Conservation (phyloP, 1,140 invertebrate genomes). For the Macrosteles quadrilineatus region DNA sequence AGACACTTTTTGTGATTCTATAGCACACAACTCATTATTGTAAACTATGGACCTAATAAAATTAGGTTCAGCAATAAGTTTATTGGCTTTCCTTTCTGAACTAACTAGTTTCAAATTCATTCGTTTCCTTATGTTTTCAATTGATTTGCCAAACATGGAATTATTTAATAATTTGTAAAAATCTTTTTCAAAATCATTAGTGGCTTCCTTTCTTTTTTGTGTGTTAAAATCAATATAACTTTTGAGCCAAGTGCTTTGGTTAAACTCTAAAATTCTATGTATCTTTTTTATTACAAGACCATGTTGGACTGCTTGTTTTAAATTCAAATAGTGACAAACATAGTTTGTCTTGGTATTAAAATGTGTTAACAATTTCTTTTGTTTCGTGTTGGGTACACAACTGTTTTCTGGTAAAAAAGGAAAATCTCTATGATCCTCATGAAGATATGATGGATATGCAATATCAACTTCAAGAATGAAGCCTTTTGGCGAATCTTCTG, state of each 20-base stretch:
- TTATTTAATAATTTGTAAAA: constrained; percentile 50
- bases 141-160: constrained; percentile 46
- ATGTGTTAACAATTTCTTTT: constrained; percentile 34
- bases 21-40: constrained; percentile 33
- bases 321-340: constrained; percentile 45
- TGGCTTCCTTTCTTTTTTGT: constrained; percentile 42
- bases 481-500: constrained; percentile 49
- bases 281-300: constrained; percentile 47
- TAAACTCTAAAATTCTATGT: constrained; percentile 46
- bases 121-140: constrained; percentile 48
- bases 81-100: constrained; percentile 40
- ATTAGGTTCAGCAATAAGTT: constrained; percentile 30
- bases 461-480: constrained; percentile 56
- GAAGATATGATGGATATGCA: constrained; percentile 49
- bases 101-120: constrained; percentile 42
- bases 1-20: constrained; percentile 18
- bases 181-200: constrained; percentile 47
- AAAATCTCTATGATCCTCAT: constrained; percentile 55
- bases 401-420: constrained; percentile 51
- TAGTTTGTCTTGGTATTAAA: constrained; percentile 41
- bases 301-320: constrained; percentile 39
- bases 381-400: constrained; percentile 23
- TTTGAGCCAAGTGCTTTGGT: constrained; percentile 46
- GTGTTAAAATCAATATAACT: constrained; percentile 48
- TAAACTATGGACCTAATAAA: constrained; percentile 34